phyloP scores from a whole-genome alignment of 2,797 vertebrate genomes.

The Melanotaenia maccullochi region DNA sequence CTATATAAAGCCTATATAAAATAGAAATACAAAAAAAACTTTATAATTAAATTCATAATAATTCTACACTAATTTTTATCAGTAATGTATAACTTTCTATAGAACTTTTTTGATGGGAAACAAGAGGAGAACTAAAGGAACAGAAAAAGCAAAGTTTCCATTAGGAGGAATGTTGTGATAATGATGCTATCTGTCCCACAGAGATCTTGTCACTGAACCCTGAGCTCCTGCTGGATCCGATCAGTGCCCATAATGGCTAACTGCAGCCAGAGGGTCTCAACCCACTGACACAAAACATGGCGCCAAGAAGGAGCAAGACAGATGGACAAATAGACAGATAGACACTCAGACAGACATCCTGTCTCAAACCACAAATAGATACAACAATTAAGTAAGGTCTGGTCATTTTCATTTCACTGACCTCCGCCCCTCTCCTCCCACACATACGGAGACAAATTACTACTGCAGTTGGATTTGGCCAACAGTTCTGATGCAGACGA shows the following conservation, averaged over 20 bases:
- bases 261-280: slow-evolving; percentile 57
- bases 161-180: slow-evolving; percentile 61
- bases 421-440: slow-evolving; percentile 71
- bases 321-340: slow-evolving; percentile 72
- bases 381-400: slow-evolving; percentile 79
- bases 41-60: background rate
- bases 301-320: slow-evolving; percentile 60
- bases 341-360: slow-evolving; percentile 72
- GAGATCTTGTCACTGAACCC: slow-evolving; percentile 49
- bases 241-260: slow-evolving; percentile 52
- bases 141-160: slow-evolving; percentile 33
- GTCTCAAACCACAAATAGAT: slow-evolving; percentile 78
- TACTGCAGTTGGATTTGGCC: slow-evolving; percentile 65
- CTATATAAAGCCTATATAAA: background rate
- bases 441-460: slow-evolving; percentile 79
- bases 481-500: slow-evolving; percentile 50
- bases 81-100: background rate
- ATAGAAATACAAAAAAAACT: background rate
- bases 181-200: slow-evolving; percentile 58
- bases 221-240: slow-evolving; percentile 63
- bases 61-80: background rate
- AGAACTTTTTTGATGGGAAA: background rate
- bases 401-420: slow-evolving; percentile 80
- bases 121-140: background rate
- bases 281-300: slow-evolving; percentile 57